Percentiles rank a stretch among this genome's conserved stretches.
phyloP scores from a whole-genome alignment of 1,140 invertebrate species.

The Habropoda laboriosa region DNA sequence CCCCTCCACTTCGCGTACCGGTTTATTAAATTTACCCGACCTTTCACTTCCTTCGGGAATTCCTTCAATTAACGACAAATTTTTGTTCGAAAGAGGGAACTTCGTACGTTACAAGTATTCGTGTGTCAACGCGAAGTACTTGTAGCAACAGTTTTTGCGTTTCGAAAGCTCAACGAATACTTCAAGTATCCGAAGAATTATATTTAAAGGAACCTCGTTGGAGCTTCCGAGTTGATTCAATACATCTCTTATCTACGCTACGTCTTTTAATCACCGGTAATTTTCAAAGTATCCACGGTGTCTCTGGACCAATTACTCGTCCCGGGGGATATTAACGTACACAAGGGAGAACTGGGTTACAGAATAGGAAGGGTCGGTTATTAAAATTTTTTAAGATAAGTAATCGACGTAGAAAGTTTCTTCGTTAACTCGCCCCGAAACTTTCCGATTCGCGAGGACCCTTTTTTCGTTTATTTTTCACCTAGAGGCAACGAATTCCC shows the following conservation, averaged over 20 bases:
- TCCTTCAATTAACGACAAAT: neutral
- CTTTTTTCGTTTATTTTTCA: no score
- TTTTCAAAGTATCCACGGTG: neutral
- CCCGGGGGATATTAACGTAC: neutral
- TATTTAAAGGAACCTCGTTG: neutral
- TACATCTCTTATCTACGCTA: neutral
- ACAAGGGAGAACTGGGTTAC: neutral
- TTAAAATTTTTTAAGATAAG: conserved; percentile 18
- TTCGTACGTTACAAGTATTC: neutral
- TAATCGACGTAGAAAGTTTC: conserved; percentile 35
- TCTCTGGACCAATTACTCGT: neutral
- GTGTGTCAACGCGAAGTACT: neutral
- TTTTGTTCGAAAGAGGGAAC: neutral
- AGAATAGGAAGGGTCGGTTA: neutral
- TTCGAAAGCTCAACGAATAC: neutral
- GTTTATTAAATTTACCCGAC: conserved; percentile 10
- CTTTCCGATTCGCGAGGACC: neutral
- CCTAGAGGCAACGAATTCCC: neutral
- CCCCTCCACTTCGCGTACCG: neutral
- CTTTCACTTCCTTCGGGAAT: neutral
- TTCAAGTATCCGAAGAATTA: neutral
- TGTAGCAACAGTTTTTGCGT: neutral
- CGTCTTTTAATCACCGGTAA: neutral
- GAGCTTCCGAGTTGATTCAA: neutral
- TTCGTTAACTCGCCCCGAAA: conserved; percentile 31